A percentile compares a stretch with the other conserved stretches of the same genome.
Evolutionary conservation across 2,113 vertebrate genomes (phyloP).

Genomic region (Tupaia chinensis): DNA sequence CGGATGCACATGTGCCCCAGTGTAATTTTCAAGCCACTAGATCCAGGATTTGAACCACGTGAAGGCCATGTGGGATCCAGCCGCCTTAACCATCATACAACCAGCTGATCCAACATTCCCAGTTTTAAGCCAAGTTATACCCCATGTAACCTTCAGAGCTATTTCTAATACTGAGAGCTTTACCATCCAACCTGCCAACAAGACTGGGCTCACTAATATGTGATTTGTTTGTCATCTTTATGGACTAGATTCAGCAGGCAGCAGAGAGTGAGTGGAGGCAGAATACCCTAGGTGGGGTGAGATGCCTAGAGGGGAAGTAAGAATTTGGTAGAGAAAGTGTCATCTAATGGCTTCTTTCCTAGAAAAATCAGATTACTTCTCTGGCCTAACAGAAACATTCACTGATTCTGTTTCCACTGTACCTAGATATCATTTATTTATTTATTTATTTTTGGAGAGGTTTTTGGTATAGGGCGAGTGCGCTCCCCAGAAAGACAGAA

Average conservation of each 20-base stretch:
- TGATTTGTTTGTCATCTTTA: conserved; percentile 23
- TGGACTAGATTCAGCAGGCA: background rate
- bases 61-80: too few relatives aligned
- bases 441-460: too few relatives aligned
- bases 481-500: too few relatives aligned
- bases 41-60: too few relatives aligned
- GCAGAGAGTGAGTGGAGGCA: background rate
- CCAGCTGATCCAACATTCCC: background rate
- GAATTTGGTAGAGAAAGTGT: background rate
- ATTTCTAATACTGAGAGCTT: background rate
- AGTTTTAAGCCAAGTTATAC: background rate
- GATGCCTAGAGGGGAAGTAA: background rate
- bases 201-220: background rate
- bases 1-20: too few relatives aligned
- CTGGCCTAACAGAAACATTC: background rate
- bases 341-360: background rate
- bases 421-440: background rate
- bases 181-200: background rate
- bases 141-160: background rate
- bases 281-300: background rate
- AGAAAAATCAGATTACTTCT: background rate
- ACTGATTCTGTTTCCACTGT: background rate
- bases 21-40: too few relatives aligned
- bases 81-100: too few relatives aligned
- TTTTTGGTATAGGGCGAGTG: too few relatives aligned